Base-by-base conservation (phyloP, 2,888 invertebrate species). In the Lydus trimaculatus region DNA sequence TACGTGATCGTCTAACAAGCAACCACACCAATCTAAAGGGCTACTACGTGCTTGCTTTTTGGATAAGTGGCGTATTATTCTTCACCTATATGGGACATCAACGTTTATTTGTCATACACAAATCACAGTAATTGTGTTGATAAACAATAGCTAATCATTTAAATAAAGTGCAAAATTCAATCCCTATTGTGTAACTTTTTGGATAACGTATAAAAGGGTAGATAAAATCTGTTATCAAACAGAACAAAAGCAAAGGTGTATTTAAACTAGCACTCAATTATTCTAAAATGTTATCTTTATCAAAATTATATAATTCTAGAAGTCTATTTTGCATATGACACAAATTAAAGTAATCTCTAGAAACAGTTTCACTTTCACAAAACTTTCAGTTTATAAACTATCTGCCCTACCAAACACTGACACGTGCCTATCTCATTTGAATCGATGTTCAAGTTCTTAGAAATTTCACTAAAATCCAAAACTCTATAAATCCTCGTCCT, bases 1-100 rank as follows among this genome's bases (percentile, higher is more conserved):
- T 75, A 79, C 82, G 80, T 82, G 82, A 81, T 80, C 78, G 76
- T 78, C 75, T 74, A 76, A 76, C 78, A 81, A 80, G 79, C 80
- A 81, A 79, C 2, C 28, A 28, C 79, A 73, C 75, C 81, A 81
- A 81, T 82, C 80, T 79, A 78, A 76, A 72, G 73, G 75, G 72
- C 64, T 70, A 75, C 73, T 74, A 80, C 80, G 81, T 81, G 81
- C 76, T 75, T 73, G 78, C 72, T 72, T 75, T 73, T 66, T 69
- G 74, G 79, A 79, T 78, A 76, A 79, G 76, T 73, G 75, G 75
- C 75, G 73, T 72, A 71, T 72, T 73, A 73, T 72, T 72, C 73
- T 65, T 72, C 71, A 64, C 69, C 73, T 52, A 56, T n/a, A n/a
- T n/a, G 25, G 56, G 1, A 56, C 2, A 25, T 23, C 56, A 11